phyloP scores from a whole-genome alignment of 2,113 vertebrate species.

The Amazona guildingii region DNA sequence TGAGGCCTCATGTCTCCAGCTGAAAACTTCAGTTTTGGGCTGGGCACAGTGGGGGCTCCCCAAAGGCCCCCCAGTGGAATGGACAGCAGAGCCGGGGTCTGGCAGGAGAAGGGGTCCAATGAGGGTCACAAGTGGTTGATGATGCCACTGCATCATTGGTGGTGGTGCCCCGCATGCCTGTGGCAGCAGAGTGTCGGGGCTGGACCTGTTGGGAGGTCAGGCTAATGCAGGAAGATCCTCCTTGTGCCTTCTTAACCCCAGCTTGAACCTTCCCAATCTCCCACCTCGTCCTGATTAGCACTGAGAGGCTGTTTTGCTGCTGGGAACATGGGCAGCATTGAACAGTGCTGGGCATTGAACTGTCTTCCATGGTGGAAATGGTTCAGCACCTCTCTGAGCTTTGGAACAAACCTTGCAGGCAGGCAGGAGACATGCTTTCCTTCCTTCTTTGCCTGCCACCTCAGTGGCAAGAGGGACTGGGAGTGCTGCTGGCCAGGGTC shows the following conservation, averaged over 20 bases:
- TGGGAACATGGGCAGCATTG: rapidly evolving
- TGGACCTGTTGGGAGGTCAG: background rate
- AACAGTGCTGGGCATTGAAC: rapidly evolving
- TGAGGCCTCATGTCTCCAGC: rapidly evolving
- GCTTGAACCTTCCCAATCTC: conserved; percentile 50
- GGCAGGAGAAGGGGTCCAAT: background rate
- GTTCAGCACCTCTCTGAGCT: background rate
- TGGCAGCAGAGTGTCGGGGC: background rate
- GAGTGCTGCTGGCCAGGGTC: background rate
- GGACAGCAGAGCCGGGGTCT: rapidly evolving
- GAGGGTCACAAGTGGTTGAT: rapidly evolving
- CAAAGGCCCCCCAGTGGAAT: no score
- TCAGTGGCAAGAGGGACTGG: background rate
- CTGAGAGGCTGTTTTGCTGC: background rate
- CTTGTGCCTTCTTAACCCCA: conserved; percentile 36
- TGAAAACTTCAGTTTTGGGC: background rate
- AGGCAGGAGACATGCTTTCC: background rate
- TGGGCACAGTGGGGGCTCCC: background rate
- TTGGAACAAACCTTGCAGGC: background rate
- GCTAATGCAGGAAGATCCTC: conserved; percentile 40
- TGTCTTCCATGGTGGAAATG: rapidly evolving
- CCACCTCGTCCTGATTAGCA: conserved; percentile 45
- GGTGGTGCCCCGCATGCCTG: background rate
- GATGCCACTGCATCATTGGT: no score
- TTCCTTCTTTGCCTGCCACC: background rate